phyloP scores from a whole-genome alignment of 2,888 invertebrate genomes.

The Pycnomerus fuliginosus region DNA sequence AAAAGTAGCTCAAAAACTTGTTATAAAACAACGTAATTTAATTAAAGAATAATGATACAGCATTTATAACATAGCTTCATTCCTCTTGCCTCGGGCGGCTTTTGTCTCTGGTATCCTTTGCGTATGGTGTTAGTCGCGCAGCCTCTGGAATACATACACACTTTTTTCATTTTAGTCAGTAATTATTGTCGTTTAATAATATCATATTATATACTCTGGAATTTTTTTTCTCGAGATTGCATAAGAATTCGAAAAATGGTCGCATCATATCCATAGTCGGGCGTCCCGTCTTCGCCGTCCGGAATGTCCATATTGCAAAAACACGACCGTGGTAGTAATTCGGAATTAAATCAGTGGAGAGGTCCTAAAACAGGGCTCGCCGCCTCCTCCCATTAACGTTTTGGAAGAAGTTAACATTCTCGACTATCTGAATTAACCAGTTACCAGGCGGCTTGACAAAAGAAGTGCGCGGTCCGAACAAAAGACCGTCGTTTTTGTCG shows the following conservation, averaged over 20 bases:
- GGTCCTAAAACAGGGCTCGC: constrained; percentile 18
- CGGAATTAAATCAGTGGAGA: constrained; percentile 19
- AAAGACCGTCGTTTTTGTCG: constrained; percentile 46
- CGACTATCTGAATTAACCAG: constrained; percentile 48
- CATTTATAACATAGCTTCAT: constrained; percentile 34
- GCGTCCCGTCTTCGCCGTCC: background rate
- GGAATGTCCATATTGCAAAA: constrained; percentile 1
- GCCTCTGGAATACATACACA: no score
- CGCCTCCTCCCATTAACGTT: constrained; percentile 42
- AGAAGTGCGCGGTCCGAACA: constrained; percentile 45
- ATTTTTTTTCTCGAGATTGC: no score
- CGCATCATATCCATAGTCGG: no score
- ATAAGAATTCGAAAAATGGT: no score
- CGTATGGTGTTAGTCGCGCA: no score
- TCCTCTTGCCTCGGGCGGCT: no score
- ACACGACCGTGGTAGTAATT: constrained; percentile 7
- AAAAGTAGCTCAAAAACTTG: constrained; percentile 34
- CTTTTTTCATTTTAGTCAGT: no score
- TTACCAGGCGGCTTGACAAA: constrained; percentile 47
- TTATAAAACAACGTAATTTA: constrained; percentile 39
- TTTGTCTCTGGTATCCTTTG: no score
- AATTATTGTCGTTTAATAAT: no score
- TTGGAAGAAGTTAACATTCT: constrained; percentile 39
- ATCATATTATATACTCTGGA: no score
- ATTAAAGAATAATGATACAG: constrained; percentile 41